Evolutionary conservation across 2,113 vertebrate genomes (phyloP).

Genomic region (Neolamprologus variostigma): DNA sequence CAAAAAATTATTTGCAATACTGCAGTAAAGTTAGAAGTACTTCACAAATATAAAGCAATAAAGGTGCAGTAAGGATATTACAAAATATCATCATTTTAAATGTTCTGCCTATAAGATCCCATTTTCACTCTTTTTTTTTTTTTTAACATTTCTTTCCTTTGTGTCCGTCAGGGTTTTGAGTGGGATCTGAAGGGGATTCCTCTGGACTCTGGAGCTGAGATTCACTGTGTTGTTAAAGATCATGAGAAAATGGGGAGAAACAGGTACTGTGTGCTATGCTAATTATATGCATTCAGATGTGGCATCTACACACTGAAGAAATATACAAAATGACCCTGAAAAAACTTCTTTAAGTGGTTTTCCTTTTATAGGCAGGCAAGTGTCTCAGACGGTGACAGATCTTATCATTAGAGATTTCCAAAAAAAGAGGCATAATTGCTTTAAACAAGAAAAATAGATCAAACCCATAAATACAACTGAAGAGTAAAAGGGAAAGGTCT

Average conservation of each 20-base stretch:
- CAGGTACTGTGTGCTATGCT: slow-evolving; percentile 65
- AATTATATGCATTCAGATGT: not conserved
- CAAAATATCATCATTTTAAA: not conserved
- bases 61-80: not conserved
- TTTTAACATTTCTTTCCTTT: not conserved
- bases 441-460: not conserved
- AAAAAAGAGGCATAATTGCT: not conserved
- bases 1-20: fast-evolving
- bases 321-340: not conserved
- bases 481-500: not conserved
- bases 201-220: slow-evolving; percentile 79
- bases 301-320: not conserved
- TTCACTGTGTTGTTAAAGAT: slow-evolving; percentile 90
- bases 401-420: not conserved
- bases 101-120: not conserved
- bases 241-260: slow-evolving; percentile 95
- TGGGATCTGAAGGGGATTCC: slow-evolving; percentile 94
- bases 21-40: not conserved
- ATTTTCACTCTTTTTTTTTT: not conserved
- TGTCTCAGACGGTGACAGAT: fast-evolving
- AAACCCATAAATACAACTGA: not conserved
- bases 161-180: slow-evolving; percentile 81
- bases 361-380: not conserved
- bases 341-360: not conserved
- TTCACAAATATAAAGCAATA: not conserved